A percentile compares a stretch with the other conserved stretches of the same genome.
Evolutionary conservation across 2,797 vertebrate species (phyloP).

Genomic region (Trachurus trachurus): DNA sequence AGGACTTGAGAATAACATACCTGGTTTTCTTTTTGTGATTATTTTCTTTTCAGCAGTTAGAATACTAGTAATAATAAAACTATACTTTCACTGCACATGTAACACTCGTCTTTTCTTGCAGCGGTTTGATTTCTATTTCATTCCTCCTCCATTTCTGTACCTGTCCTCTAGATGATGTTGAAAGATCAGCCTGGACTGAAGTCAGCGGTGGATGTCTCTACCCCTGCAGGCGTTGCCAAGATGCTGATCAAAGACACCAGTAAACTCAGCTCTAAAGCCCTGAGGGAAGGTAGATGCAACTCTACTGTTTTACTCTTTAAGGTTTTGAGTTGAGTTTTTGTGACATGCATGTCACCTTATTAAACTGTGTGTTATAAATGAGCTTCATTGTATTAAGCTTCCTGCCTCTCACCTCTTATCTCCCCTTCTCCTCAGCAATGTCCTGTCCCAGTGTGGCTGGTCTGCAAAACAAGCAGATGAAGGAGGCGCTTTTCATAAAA

Average conservation of each 20-base stretch:
- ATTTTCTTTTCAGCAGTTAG: not conserved
- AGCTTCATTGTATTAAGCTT: not conserved
- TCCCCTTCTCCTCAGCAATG: constrained; percentile 70
- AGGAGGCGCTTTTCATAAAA: constrained; percentile 89
- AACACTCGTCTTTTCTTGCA: not conserved
- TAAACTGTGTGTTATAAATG: not conserved
- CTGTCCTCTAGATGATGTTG: constrained; percentile 28
- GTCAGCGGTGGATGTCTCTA: constrained; percentile 84
- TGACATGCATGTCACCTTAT: not conserved
- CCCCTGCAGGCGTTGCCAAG: constrained; percentile 90
- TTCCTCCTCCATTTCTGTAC: not conserved
- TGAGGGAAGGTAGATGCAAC: constrained; percentile 86
- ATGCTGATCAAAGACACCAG: constrained; percentile 90
- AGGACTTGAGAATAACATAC: not conserved
- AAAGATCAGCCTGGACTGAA: constrained; percentile 72
- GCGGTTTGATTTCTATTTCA: not conserved
- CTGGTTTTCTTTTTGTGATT: not conserved
- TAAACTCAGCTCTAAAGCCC: constrained; percentile 86
- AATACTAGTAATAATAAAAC: not conserved
- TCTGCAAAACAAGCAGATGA: constrained; percentile 85
- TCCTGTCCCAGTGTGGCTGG: constrained; percentile 67
- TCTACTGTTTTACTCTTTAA: not conserved
- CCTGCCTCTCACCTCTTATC: constrained; percentile 5
- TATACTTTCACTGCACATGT: not conserved
- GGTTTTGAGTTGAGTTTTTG: not conserved